phyloP scores from a whole-genome alignment of 2,888 invertebrate species.

The Poecilobothrus nobilitatus region DNA sequence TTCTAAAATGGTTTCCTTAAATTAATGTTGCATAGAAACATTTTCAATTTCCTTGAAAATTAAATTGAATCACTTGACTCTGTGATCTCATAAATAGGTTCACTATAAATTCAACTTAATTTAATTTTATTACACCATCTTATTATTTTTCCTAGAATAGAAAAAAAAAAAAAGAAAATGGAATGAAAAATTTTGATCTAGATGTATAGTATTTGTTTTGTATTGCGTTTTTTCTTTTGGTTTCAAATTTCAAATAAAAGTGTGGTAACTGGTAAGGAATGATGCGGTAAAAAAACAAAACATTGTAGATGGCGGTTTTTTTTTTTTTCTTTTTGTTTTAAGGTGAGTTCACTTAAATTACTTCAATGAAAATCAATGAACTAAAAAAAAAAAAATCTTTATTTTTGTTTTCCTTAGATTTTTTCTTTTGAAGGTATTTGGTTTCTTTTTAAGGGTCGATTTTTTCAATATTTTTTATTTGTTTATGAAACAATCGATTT shows the following conservation, averaged over 20 bases:
- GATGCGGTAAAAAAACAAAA: no score
- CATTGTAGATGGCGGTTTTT: no score
- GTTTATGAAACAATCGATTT: neutral
- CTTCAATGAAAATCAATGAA: constrained; percentile 4
- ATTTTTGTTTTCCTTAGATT: neutral
- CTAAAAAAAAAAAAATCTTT: neutral
- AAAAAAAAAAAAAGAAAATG: no score
- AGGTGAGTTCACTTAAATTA: constrained; percentile 6
- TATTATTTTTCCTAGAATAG: neutral
- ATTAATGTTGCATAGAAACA: no score
- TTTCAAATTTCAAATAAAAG: no score
- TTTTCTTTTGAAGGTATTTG: neutral
- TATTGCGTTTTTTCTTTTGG: neutral
- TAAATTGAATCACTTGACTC: no score
- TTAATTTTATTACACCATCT: constrained; percentile 6
- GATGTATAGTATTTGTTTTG: neutral
- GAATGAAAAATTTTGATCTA: neutral
- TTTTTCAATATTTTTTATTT: neutral
- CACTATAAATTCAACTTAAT: neutral
- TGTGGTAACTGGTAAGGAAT: no score
- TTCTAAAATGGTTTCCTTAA: no score
- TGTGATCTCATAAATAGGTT: neutral
- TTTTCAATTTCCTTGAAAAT: no score
- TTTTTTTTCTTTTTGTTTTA: neutral
- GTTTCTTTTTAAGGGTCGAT: neutral